Base-by-base conservation (phyloP, 2,113 vertebrate genomes). In the Bubalus kerabau region DNA sequence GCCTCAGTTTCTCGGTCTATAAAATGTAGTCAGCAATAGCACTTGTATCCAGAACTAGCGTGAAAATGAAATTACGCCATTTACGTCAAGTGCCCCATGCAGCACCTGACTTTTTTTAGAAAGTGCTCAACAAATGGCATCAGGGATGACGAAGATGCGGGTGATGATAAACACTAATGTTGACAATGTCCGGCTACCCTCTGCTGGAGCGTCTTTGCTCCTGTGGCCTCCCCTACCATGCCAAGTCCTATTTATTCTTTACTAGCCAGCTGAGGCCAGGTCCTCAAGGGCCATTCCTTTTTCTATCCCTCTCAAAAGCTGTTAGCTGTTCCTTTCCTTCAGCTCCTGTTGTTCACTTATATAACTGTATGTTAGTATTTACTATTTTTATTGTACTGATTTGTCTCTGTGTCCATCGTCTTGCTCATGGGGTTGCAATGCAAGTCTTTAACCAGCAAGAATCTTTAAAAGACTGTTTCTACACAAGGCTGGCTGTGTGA, bases 391-490 rank as follows among this genome's bases (percentile, higher is more conserved):
- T 89, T 62, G 71, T 16, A 57, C 6, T 46, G 74, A 16, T 67
- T 84, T 71, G 30, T 94, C 88, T 92, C 36, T 81, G 46, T n/a
- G 50, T 89, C 59, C 54, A 2, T 64, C 48, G 5, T 64, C 48
- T 95, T 83, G 7, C n/a, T 82, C 88, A 46, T 0, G 52, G 60
- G 43, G 8, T 56, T 76, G 48, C 24, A 13, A 87, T 76, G 48
- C 24, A 13, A 87, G 88, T 3, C 56, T 57, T 59, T 81, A 74
- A 43, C 78, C 23, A 62, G 19, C 14, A 56, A 87, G 59, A 87
- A 52, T 36, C 36, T 76, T 80, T 30, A 80, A 52, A 84, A 97
- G 84, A 24, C 32, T 19, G 23, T 76, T 89, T 94, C 17, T 85
- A 19, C 36, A 48, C 82, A 74, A 36, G 52, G 26, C 48, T 80